A percentile compares a stretch with the other conserved stretches of the same genome.
Evolutionary conservation across 1,140 invertebrate genomes (phyloP).

Genomic region (Centruroides vittatus): DNA sequence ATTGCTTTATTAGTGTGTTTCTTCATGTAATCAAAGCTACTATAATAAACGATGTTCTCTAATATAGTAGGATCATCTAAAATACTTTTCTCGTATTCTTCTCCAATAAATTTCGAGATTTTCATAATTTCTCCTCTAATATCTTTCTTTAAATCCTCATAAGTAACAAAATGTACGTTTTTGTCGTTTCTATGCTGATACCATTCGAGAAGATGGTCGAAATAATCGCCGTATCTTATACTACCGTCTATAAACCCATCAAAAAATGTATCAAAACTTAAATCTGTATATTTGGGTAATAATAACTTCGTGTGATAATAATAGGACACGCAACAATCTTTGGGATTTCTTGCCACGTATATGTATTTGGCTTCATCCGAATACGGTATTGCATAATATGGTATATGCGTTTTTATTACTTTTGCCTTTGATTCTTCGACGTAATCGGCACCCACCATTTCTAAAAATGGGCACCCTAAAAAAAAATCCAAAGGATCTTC

Average conservation of each 20-base stretch:
- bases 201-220: conserved; percentile 27
- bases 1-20: neutral
- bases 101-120: neutral
- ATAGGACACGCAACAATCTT: conserved; percentile 17
- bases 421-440: conserved; percentile 27
- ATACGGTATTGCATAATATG: conserved; percentile 47
- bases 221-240: conserved; percentile 28
- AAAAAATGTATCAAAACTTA: conserved; percentile 26
- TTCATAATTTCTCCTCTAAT: neutral
- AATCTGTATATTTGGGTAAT: conserved; percentile 7
- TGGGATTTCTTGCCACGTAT: conserved; percentile 18
- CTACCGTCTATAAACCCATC: conserved; percentile 25
- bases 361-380: conserved; percentile 32
- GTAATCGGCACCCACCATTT: neutral
- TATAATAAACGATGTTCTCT: neutral
- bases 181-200: conserved; percentile 21
- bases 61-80: neutral
- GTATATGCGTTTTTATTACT: conserved; percentile 44
- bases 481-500: neutral
- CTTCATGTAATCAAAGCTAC: neutral
- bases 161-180: conserved; percentile 19
- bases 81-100: neutral
- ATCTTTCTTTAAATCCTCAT: conserved; percentile 1
- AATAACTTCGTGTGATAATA: conserved; percentile 13
- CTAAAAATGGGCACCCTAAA: neutral